phyloP scores from a whole-genome alignment of 1,140 invertebrate species.

The Cryptotermes secundus region DNA sequence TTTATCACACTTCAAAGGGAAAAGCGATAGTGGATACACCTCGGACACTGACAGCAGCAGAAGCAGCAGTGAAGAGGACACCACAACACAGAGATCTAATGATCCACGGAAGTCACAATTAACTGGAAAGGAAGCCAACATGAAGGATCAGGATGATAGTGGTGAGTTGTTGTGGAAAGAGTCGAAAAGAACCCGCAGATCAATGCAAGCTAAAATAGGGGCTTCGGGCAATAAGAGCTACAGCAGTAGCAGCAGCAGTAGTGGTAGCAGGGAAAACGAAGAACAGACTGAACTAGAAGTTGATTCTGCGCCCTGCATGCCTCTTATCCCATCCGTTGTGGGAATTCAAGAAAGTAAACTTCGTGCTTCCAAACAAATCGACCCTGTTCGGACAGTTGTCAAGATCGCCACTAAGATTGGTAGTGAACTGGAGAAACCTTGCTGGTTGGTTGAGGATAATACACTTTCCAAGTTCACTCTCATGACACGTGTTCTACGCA shows the following conservation, averaged over 20 bases:
- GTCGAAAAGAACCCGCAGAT: no score
- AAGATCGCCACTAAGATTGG: slow-evolving; percentile 57
- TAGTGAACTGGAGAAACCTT: slow-evolving; percentile 56
- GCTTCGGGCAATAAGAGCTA: no score
- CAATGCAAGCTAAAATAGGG: no score
- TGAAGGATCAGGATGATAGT: no score
- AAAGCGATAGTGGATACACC: no score
- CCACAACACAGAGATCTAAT: no score
- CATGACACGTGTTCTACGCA: slow-evolving; percentile 55
- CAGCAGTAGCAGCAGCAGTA: background rate
- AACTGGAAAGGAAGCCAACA: no score
- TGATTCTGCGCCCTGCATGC: slow-evolving; percentile 47
- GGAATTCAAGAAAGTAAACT: slow-evolving; percentile 54
- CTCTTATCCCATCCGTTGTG: slow-evolving; percentile 52
- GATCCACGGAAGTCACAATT: no score
- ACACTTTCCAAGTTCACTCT: slow-evolving; percentile 63
- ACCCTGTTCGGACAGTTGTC: slow-evolving; percentile 46
- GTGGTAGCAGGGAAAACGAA: background rate
- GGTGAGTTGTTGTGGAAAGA: no score
- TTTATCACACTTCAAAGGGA: background rate
- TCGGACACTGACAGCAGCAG: background rate
- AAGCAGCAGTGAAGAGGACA: background rate
- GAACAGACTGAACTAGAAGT: background rate
- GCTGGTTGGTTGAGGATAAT: slow-evolving; percentile 55
- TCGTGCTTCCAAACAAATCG: slow-evolving; percentile 41